Evolutionary conservation across 1,140 invertebrate species (phyloP), one percentile per base, ranked within the genome.

Genomic region (Drosophila jambulina): DNA sequence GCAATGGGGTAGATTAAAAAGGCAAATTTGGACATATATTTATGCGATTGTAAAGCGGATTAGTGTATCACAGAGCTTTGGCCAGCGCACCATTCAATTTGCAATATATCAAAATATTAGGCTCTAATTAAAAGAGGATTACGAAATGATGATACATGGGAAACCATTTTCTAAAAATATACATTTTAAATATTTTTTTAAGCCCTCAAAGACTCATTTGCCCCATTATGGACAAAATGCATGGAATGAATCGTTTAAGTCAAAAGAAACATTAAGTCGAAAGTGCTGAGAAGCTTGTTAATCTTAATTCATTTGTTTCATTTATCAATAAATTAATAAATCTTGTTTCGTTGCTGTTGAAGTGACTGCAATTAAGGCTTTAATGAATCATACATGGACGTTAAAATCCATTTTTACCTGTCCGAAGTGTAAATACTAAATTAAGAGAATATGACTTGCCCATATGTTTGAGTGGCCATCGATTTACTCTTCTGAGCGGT

Each of bases 391-490:
- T 17, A 27, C 13, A 54, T 27, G 6, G 7, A 21, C 2, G 9
- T 34, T 51, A 3, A 40, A 29, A 27, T 13, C 5, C 21, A 32
- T 34, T 42, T 17, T 17, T 17, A 53, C 36, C 67, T 70, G 45
- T 27, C 36, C 42, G 3, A 48, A 67, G 34, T 29, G 27, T 27
- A 45, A 56, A 68, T 54, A 46, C 53, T 38, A 68, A 68, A 56
- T 68, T 68, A 45, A 54, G 64, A 46, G 53, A 56, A 54, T 70
- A 70, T 70, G 63, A 56, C 67, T 43, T 43, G 63, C 15, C 46
- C 27, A 23, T 72, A 72, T 70, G 15, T 34, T 23, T n/a, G 40
- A 57, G 38, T 34, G 49, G 49, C 21, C 48, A 42, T 72, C 65
- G 65, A 72, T 72, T 71, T 42, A 48, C 23, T 48, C 45, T 5